Evolutionary conservation across 53 echinoderm and acorn worm genomes (phyloP).

Genomic region (Actinopyga echinites): DNA sequence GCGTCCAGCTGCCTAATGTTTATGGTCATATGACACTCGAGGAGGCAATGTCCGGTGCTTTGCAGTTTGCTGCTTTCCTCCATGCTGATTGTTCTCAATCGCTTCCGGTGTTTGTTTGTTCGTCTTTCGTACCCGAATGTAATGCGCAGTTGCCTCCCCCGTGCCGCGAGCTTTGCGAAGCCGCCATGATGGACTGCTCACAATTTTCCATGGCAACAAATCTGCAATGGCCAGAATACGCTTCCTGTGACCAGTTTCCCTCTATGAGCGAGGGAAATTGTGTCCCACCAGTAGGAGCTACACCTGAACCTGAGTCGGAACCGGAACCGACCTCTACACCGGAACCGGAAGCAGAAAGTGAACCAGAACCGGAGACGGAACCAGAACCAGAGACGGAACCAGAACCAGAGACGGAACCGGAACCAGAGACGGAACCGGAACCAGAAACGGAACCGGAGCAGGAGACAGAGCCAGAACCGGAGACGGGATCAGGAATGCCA

Average conservation of each 20-base stretch:
- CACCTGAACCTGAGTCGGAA: not conserved
- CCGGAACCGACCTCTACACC: not conserved
- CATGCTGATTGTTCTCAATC: constrained; percentile 36
- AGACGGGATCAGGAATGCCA: not conserved
- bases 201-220: not conserved
- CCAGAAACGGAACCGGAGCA: not conserved
- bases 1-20: constrained; percentile 37
- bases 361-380: not conserved
- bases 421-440: not conserved
- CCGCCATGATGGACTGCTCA: constrained; percentile 51
- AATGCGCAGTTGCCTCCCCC: not conserved
- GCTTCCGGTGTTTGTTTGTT: constrained; percentile 48
- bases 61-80: constrained; percentile 20
- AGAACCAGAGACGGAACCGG: not conserved
- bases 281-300: not conserved
- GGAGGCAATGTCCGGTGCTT: constrained; percentile 20
- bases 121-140: constrained; percentile 36
- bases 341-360: not conserved
- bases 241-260: constrained; percentile 51
- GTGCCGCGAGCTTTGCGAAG: constrained; percentile 46
- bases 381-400: not conserved
- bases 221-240: constrained; percentile 33
- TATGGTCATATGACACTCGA: constrained; percentile 16
- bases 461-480: not conserved
- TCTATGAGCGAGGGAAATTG: constrained; percentile 18